Evolutionary conservation across 2,888 invertebrate genomes (phyloP).

Genomic region (Drosophila cyrtoloma): DNA sequence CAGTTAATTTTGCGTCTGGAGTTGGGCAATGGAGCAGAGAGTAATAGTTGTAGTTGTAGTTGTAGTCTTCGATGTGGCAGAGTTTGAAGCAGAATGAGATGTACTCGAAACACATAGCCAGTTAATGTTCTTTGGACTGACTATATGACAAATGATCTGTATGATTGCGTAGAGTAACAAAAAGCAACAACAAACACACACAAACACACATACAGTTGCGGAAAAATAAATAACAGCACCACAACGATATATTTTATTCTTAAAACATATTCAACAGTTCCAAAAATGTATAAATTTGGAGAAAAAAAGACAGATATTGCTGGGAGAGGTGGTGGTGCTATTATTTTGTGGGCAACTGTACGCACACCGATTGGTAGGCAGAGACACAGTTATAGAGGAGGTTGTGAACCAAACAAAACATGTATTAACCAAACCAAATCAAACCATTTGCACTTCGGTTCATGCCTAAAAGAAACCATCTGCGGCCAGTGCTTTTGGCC

Average conservation of each 20-base stretch:
- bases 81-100: constrained; percentile 37
- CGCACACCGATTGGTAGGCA: constrained; percentile 20
- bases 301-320: not conserved
- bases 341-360: not conserved
- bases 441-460: constrained; percentile 63
- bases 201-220: constrained; percentile 18
- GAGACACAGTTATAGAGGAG: constrained; percentile 13
- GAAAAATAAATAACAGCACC: not conserved
- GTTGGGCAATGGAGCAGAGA: constrained; percentile 29
- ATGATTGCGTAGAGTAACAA: constrained; percentile 20
- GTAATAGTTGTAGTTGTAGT: not conserved
- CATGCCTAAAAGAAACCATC: constrained; percentile 85
- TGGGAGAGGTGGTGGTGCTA: not conserved
- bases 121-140: constrained; percentile 47
- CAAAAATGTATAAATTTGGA: not conserved
- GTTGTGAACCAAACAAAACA: constrained; percentile 45
- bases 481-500: constrained; percentile 85
- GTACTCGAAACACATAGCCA: constrained; percentile 26
- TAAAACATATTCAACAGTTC: not conserved
- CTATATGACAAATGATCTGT: constrained; percentile 12
- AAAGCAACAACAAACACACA: constrained; percentile 41
- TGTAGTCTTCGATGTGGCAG: constrained; percentile 1
- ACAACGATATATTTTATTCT: not conserved
- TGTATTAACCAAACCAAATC: constrained; percentile 57
- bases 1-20: constrained; percentile 34